Base-by-base conservation (phyloP, 1,140 invertebrate genomes). In the Bacillus rossius region DNA sequence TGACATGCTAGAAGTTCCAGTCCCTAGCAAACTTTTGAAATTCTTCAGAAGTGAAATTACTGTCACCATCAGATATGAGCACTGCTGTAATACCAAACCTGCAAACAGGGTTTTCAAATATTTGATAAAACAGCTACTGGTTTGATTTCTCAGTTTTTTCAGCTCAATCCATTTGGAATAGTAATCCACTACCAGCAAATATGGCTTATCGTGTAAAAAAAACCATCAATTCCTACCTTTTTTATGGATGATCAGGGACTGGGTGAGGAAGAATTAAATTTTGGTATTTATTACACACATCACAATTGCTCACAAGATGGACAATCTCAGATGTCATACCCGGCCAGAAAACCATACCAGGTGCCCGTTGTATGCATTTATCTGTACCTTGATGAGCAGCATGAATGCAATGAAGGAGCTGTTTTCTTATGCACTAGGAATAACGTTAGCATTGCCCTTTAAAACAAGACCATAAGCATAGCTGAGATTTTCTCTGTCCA, bases 21-120 rank as follows among this genome's bases (percentile, higher is more conserved):
- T 70, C 57, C 43, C 64, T 63, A 2, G 65, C 43, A 67, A 78
- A 79, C 3, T 65, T 55, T 52, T 57, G 60, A 63, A 79, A 79
- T 48, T 70, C 63, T 3, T 45, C 23, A n/a, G 63, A 70, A 2
- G 45, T 41, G 60, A 72, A 78, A 38, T 75, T 71, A 2, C 73
- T 68, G 4, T 69, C 72, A 59, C 73, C 71, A 63, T 77, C 74
- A 8, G 56, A 62, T 3, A 74, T 59, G 22, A 73, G 4, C 34
- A 64, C 67, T n/a, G 63, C 53, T 19, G 73, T 72, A 40, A 75
- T 70, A 2, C 70, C 73, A 55, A 64, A 64, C 17, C 58, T 58
- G 20, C 65, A 55, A 63, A 71, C 71, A 16, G 66, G 48, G 8
- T n/a, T 22, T 57, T 70, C 1, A 67, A 57, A 10, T 43, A 52